phyloP scores from a whole-genome alignment of 2,888 invertebrate genomes.

The Beris chalybata region DNA sequence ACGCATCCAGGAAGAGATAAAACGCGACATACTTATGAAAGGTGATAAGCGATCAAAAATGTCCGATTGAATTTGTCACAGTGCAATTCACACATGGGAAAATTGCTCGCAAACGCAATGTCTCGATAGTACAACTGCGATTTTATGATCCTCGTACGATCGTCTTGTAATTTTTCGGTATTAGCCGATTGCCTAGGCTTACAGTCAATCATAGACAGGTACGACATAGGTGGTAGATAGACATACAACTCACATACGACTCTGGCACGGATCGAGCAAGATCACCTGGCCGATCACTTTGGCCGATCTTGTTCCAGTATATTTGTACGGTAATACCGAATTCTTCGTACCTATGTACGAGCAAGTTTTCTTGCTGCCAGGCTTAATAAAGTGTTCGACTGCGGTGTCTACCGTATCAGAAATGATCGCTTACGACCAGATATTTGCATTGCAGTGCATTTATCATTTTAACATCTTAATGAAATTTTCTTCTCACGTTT shows the following conservation, averaged over 20 bases:
- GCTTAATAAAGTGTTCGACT: constrained; percentile 14
- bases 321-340: too few species aligned
- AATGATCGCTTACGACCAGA: constrained; percentile 32
- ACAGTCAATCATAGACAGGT: background rate
- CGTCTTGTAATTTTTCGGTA: background rate
- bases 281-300: too few species aligned
- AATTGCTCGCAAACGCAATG: background rate
- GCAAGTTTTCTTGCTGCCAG: constrained; percentile 16
- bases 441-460: constrained; percentile 31
- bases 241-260: too few species aligned
- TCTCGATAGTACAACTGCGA: background rate
- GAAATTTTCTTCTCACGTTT: constrained; percentile 34
- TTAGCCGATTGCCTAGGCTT: background rate
- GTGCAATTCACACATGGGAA: background rate
- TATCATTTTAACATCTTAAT: constrained; percentile 33
- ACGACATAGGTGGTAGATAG: too few species aligned
- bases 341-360: background rate
- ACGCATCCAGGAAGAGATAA: too few species aligned
- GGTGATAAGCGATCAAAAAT: background rate
- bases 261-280: too few species aligned
- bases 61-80: constrained; percentile 23
- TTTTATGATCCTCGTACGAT: background rate
- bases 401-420: constrained; percentile 28
- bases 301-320: too few species aligned
- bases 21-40: background rate